Evolutionary conservation across 2,113 vertebrate species (phyloP), one percentile per base, ranked within the genome.

Genomic region (Forbesichthys papilliferus): DNA sequence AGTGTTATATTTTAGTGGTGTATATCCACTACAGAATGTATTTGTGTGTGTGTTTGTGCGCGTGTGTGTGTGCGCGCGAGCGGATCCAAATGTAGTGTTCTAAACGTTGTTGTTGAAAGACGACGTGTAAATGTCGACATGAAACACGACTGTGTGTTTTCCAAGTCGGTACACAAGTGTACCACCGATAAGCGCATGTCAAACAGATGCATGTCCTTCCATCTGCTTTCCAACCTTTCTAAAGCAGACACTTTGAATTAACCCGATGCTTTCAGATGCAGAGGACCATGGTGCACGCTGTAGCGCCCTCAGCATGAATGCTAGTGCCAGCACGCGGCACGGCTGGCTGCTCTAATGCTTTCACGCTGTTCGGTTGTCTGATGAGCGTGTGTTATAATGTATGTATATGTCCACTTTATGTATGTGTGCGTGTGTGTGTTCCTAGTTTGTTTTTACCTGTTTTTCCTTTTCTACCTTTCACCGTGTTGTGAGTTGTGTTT

Each of bases 291-390:
- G 72, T 49, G 76, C 75, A 74, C 11, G 48, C 48, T 49, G 59
- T 48, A 65, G 65, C 16, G 4, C 70, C 64, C 57, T 70, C 4
- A 73, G 88, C 87, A 90, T 88, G 87, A 0, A 0, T 71, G 68
- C 3, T 69, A 54, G 55, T 63, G 18, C 57, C 56, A 73, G 70
- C 0, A 53, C 51, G 4, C 48, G 6, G 83, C 86, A 88, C 84
- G 82, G 77, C 77, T 49, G 48, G 66, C 77, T 74, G 79, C 79
- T 80, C 48, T 67, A 10, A 63, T 4, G 79, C 79, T 80, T 73
- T 60, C 47, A 63, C 74, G 76, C 80, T 79, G 66, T 64, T 64
- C 61, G 46, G 48, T 47, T 68, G 42, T 81, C 51, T 63, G 71
- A 72, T 67, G 48, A 56, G 16, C 16, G 53, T 52, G 57, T 48